These are phyloP conservation scores for Drosophila mimica DNA, from an alignment of 2,888 invertebrate species.

Conservation along the genomic window DNA sequence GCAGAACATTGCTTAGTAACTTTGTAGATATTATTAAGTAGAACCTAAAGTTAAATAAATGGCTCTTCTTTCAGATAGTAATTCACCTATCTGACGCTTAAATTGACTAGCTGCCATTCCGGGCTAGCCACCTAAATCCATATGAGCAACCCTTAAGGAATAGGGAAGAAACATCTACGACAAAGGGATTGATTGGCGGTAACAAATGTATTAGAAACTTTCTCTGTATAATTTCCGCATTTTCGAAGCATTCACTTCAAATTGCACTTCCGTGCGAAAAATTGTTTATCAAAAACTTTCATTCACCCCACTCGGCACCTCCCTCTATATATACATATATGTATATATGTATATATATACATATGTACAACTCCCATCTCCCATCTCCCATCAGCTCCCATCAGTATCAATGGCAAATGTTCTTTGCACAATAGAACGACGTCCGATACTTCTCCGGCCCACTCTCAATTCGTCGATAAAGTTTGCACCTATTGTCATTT, in stretches of 20 bases:
- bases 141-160: slow-evolving; percentile 13
- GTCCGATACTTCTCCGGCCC: slow-evolving; percentile 28
- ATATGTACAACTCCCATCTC: not conserved
- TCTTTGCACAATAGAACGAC: slow-evolving; percentile 63
- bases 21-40: not conserved
- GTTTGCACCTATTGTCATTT: slow-evolving; percentile 79
- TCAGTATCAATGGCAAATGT: slow-evolving; percentile 46
- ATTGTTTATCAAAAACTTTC: slow-evolving; percentile 79
- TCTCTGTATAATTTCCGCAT: slow-evolving; percentile 77
- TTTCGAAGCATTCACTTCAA: slow-evolving; percentile 71
- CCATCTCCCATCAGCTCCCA: not conserved
- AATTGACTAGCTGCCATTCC: slow-evolving; percentile 32
- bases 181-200: slow-evolving; percentile 70
- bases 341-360: not conserved
- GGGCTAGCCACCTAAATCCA: not conserved
- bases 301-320: slow-evolving; percentile 13
- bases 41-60: not conserved
- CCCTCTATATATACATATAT: not conserved
- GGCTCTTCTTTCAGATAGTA: slow-evolving; percentile 13
- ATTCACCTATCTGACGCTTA: slow-evolving; percentile 54
- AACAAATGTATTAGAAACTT: slow-evolving; percentile 79
- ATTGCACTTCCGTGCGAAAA: slow-evolving; percentile 81
- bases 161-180: slow-evolving; percentile 31
- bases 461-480: slow-evolving; percentile 56
- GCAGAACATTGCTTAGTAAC: not conserved